Conservation (phyloP, 2,888 invertebrate genomes). For the Apeira syringaria region DNA sequence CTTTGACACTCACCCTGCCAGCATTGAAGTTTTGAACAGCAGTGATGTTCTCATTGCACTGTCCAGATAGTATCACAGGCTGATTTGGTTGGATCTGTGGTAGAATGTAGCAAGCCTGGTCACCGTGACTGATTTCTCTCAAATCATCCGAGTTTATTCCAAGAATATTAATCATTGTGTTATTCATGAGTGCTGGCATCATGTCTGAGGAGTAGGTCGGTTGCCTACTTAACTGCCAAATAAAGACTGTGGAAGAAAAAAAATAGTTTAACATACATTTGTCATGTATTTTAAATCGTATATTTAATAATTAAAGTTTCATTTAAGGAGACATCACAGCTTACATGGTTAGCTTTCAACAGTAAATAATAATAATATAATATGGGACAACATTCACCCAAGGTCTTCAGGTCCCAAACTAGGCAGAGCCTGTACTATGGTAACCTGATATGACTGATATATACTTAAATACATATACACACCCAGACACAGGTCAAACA, state of each 20-base stretch:
- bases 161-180: conserved; percentile 34
- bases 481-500: too few species aligned
- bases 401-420: too few species aligned
- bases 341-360: conserved; percentile 19
- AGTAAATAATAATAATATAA: conserved; percentile 7
- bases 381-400: too few species aligned
- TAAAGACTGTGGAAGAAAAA: conserved; percentile 56
- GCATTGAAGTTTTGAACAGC: conserved; percentile 53
- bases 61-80: conserved; percentile 57
- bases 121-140: conserved; percentile 42
- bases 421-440: too few species aligned
- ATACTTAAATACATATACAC: too few species aligned
- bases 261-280: too few species aligned
- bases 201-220: conserved; percentile 30
- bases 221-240: conserved; percentile 57
- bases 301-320: not conserved
- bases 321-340: conserved; percentile 19
- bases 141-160: conserved; percentile 39
- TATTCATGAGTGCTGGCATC: conserved; percentile 41
- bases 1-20: conserved; percentile 43
- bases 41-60: conserved; percentile 48
- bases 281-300: too few species aligned
- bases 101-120: conserved; percentile 48
- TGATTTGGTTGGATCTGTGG: conserved; percentile 52
- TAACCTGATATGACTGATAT: too few species aligned